Evolutionary conservation across 2,797 vertebrate genomes (phyloP).

Genomic region (Muscicapa striata): DNA sequence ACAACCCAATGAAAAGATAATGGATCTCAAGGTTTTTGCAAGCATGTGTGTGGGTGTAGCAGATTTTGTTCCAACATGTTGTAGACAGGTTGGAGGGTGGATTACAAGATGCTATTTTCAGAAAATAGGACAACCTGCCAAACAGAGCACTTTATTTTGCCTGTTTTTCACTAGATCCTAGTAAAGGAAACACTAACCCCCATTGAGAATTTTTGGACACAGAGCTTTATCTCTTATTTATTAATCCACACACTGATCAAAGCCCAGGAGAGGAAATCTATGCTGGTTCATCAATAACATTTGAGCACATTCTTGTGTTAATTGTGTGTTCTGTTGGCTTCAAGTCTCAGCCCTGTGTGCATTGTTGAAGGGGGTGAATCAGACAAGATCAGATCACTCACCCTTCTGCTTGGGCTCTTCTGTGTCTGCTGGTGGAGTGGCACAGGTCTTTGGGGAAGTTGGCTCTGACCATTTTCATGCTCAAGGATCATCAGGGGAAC

Average conservation of each 20-base stretch:
- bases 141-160: background rate
- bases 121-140: slow-evolving; percentile 58
- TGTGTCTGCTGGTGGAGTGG: background rate
- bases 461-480: background rate
- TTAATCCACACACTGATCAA: background rate
- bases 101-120: slow-evolving; percentile 58
- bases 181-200: background rate
- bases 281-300: background rate
- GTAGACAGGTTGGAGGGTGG: background rate
- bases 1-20: slow-evolving; percentile 30
- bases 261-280: background rate
- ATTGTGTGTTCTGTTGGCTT: background rate
- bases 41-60: slow-evolving; percentile 9
- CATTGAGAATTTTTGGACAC: slow-evolving; percentile 46
- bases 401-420: background rate
- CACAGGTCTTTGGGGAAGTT: background rate
- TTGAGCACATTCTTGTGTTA: background rate
- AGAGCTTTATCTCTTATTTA: background rate
- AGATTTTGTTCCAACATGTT: slow-evolving; percentile 16
- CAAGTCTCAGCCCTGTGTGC: background rate
- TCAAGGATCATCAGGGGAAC: background rate
- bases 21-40: background rate
- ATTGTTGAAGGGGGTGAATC: background rate
- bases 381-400: background rate
- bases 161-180: background rate